Evolutionary conservation across 2,888 invertebrate genomes (phyloP).

Genomic region (Ephialtes manifestator): DNA sequence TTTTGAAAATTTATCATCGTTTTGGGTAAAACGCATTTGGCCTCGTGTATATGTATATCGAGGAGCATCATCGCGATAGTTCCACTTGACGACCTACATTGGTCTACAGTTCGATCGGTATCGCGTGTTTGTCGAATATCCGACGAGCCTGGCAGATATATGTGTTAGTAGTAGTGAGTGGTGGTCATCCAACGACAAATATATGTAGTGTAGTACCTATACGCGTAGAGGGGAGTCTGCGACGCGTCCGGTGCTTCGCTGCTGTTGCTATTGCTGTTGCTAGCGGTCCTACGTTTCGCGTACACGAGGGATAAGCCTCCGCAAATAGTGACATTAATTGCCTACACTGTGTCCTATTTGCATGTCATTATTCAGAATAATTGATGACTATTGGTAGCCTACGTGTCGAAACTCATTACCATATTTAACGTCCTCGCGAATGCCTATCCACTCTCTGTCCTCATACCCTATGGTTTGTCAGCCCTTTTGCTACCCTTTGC

Average conservation of each 20-base stretch:
- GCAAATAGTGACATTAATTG: constrained; percentile 85
- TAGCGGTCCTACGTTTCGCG: constrained; percentile 67
- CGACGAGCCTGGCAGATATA: constrained; percentile 66
- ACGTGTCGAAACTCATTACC: constrained; percentile 82
- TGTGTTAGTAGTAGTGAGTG: constrained; percentile 23
- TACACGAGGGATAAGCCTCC: constrained; percentile 81
- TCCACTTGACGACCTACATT: constrained; percentile 73
- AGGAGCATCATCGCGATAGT: constrained; percentile 47
- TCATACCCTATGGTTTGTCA: not conserved
- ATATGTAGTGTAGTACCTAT: constrained; percentile 65
- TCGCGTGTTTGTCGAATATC: constrained; percentile 76
- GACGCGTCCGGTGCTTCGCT: constrained; percentile 45
- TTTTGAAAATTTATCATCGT: constrained; percentile 50
- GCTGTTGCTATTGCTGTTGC: constrained; percentile 58
- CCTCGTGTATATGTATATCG: constrained; percentile 8
- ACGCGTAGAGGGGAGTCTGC: constrained; percentile 10
- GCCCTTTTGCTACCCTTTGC: constrained; percentile 25
- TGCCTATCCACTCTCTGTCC: constrained; percentile 42
- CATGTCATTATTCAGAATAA: constrained; percentile 85
- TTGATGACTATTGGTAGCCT: constrained; percentile 83
- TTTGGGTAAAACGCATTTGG: constrained; percentile 43
- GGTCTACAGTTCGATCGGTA: constrained; percentile 75
- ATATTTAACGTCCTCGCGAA: constrained; percentile 77
- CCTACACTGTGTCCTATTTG: constrained; percentile 82
- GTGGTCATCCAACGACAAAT: constrained; percentile 75